These are phyloP conservation scores for Heliconius eleuchia DNA, from an alignment of 1,140 invertebrate genomes.

Conservation along the genomic window DNA sequence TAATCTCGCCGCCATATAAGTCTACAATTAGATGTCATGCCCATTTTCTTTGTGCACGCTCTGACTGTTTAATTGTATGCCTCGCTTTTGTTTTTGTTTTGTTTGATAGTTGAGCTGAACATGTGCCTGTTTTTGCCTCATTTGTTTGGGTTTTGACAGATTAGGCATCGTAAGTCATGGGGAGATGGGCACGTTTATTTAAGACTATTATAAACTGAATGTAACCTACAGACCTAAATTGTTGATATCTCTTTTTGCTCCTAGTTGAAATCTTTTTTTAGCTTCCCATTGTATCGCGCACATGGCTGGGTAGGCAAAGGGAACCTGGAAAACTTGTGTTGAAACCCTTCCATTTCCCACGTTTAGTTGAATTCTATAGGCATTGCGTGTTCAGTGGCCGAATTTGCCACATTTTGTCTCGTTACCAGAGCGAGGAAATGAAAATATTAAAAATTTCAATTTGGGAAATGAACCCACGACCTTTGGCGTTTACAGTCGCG, in stretches of 20 bases:
- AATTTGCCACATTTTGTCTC: too few relatives aligned
- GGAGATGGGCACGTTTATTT: not conserved
- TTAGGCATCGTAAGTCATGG: conserved; percentile 26
- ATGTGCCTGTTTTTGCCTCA: conserved; percentile 38
- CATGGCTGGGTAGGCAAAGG: too few relatives aligned
- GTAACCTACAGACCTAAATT: not conserved
- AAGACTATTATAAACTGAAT: not conserved
- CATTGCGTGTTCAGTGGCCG: too few relatives aligned
- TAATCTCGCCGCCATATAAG: conserved; percentile 65
- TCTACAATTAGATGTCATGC: conserved; percentile 70
- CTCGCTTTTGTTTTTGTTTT: conserved; percentile 52
- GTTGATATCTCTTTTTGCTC: too few relatives aligned
- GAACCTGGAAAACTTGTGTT: too few relatives aligned
- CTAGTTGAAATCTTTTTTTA: not conserved
- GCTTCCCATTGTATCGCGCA: too few relatives aligned
- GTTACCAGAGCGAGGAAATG: too few relatives aligned
- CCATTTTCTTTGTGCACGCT: conserved; percentile 59
- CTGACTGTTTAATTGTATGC: conserved; percentile 62
- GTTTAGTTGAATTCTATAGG: too few relatives aligned
- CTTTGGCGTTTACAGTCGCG: too few relatives aligned
- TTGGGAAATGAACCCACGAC: too few relatives aligned
- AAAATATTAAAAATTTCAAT: too few relatives aligned
- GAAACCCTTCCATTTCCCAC: too few relatives aligned
- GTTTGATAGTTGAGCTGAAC: conserved; percentile 45
- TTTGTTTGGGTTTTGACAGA: conserved; percentile 34